These are phyloP conservation scores for Anolis carolinensis DNA, from an alignment of 2,113 vertebrate genomes.

Conservation along the genomic window DNA sequence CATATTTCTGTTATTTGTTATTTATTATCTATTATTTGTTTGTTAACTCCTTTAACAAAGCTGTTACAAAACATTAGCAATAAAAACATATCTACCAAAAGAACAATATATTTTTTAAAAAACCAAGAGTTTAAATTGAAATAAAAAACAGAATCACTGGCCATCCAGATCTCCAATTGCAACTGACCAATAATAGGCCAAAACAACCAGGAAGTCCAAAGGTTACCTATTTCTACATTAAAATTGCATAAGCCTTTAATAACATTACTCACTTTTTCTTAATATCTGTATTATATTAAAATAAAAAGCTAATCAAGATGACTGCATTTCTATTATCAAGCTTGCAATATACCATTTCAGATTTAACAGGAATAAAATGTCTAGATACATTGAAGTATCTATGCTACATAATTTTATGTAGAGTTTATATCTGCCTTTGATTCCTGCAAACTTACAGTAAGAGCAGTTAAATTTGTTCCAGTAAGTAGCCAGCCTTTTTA, in stretches of 20 bases:
- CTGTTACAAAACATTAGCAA: fast-evolving
- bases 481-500: not conserved
- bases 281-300: slow-evolving; percentile 20
- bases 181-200: not conserved
- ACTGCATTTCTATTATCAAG: slow-evolving; percentile 3
- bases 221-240: not conserved
- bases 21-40: no score
- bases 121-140: no score
- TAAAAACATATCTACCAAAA: no score
- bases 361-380: not conserved
- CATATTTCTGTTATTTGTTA: fast-evolving
- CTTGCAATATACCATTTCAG: not conserved
- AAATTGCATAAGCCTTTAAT: slow-evolving; percentile 11
- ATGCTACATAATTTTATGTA: not conserved
- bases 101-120: no score
- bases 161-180: no score
- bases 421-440: slow-evolving; percentile 5
- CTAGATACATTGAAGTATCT: not conserved
- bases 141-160: no score
- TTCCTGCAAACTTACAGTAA: not conserved
- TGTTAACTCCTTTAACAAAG: fast-evolving
- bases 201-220: not conserved
- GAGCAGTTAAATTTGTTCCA: slow-evolving; percentile 7
- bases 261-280: not conserved
- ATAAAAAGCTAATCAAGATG: not conserved